Evolutionary conservation across 2,797 vertebrate species (phyloP), one percentile per base, ranked within the genome.

Genomic region (Alcedo atthis): DNA sequence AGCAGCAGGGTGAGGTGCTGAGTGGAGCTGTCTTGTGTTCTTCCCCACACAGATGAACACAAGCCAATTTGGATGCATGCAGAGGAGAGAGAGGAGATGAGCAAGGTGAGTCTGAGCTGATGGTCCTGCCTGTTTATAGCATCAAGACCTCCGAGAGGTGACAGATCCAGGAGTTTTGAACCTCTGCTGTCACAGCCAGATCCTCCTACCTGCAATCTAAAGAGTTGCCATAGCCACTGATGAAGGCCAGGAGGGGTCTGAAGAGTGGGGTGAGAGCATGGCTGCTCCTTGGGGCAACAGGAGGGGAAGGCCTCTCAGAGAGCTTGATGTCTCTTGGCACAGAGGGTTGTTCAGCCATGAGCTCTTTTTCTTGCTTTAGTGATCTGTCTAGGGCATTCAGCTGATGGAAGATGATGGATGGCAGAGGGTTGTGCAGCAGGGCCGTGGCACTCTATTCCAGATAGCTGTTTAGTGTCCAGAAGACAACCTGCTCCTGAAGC

Each of bases 61-160:
- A 99, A 99, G 89, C 99, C 99, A 32, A 99, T 99, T 97, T 99
- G 99, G 99, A 99, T 99, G 99, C 99, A 99, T 7, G 99, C 99
- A 5, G 99, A 99, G 95, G 99, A 99, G 92, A 98, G 99, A 74
- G 99, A 99, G 94, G 99, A 99, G 96, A 99, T 99, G 99, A 99
- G 99, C 97, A 99, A 98, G 98, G 99, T 99, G 96, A 98, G 98
- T 85, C 63, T 80, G 67, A 59, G n/a, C 46, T 24, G 35, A 6
- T n/a, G 37, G 30, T 26, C 33, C 63, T 86, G 20, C 54, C 53
- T 35, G 19, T 51, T 78, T 25, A 25, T 18, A 49, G 62, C 35
- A 42, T n/a, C 24, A 28, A 69, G 37, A 75, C 49, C 37, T 12
- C 42, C 18, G 33, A 55, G 32, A 81, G 30, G 8, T 57, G 37